Percentiles rank a stretch among this genome's conserved stretches.
These are phyloP conservation scores for Eriocheir sinensis DNA, from an alignment of 1,140 invertebrate genomes.

Conservation along the genomic window DNA sequence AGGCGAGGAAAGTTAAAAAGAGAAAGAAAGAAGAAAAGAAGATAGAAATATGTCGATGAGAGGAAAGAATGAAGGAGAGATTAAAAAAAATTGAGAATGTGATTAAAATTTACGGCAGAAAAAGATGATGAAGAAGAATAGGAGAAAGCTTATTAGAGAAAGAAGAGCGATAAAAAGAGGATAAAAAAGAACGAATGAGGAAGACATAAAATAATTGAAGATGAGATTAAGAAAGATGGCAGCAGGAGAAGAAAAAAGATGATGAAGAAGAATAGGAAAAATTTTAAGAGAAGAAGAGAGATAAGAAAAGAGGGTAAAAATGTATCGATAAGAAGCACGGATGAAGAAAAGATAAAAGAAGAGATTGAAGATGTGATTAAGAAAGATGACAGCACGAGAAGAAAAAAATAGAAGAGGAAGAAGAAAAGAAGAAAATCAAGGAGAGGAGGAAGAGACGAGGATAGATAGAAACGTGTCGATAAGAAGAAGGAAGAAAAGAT, in stretches of 20 bases:
- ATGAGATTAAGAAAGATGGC: no score
- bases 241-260: not conserved
- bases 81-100: not conserved
- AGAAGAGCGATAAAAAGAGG: not conserved
- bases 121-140: not conserved
- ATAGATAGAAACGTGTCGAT: not conserved
- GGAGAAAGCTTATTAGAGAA: not conserved
- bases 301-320: not conserved
- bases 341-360: not conserved
- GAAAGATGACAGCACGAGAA: no score
- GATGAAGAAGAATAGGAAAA: not conserved
- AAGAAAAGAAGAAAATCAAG: not conserved
- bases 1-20: not conserved
- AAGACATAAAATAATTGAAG: not conserved
- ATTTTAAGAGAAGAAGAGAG: not conserved
- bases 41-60: not conserved
- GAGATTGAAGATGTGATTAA: no score
- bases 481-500: constrained; percentile 7
- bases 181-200: not conserved
- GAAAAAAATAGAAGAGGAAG: not conserved
- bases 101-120: not conserved
- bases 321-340: not conserved
- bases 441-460: not conserved
- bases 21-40: not conserved
- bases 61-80: not conserved